These are phyloP conservation scores for Anthoscopus minutus DNA, from an alignment of 2,113 vertebrate genomes.

Conservation along the genomic window DNA sequence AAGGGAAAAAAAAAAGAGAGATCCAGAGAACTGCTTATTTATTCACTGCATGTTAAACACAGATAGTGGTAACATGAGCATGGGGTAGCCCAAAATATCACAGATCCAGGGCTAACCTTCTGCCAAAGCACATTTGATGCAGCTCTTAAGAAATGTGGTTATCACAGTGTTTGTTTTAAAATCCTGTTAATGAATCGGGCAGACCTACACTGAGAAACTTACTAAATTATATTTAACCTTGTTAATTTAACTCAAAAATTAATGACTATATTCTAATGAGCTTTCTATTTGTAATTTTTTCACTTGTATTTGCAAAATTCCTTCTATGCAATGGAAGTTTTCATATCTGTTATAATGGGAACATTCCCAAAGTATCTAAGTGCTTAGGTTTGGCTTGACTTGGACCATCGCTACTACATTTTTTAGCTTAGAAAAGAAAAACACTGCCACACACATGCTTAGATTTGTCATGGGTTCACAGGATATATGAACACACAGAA, in stretches of 20 bases:
- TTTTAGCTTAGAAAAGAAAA: conserved; percentile 38
- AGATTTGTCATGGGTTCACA: background rate
- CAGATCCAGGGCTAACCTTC: background rate
- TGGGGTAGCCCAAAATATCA: background rate
- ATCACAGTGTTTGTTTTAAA: conserved; percentile 21
- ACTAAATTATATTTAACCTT: conserved; percentile 8
- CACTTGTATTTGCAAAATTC: background rate
- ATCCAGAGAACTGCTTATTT: background rate
- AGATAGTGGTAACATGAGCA: conserved; percentile 1
- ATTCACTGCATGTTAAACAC: conserved; percentile 5
- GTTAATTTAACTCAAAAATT: conserved; percentile 27
- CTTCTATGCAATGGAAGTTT: background rate
- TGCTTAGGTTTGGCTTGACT: conserved; percentile 20
- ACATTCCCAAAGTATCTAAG: background rate
- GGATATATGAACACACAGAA: background rate
- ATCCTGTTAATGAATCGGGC: background rate
- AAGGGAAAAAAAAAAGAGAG: background rate
- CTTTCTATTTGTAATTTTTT: background rate
- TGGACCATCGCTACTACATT: background rate
- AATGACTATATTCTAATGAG: conserved; percentile 3
- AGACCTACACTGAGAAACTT: background rate
- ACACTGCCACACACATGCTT: conserved; percentile 44
- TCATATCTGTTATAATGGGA: background rate
- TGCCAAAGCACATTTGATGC: conserved; percentile 6
- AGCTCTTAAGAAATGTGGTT: conserved; percentile 5